Evolutionary conservation across 2,888 invertebrate genomes (phyloP), one percentile per base, ranked within the genome.

Genomic region (Gymnocheta viridis): DNA sequence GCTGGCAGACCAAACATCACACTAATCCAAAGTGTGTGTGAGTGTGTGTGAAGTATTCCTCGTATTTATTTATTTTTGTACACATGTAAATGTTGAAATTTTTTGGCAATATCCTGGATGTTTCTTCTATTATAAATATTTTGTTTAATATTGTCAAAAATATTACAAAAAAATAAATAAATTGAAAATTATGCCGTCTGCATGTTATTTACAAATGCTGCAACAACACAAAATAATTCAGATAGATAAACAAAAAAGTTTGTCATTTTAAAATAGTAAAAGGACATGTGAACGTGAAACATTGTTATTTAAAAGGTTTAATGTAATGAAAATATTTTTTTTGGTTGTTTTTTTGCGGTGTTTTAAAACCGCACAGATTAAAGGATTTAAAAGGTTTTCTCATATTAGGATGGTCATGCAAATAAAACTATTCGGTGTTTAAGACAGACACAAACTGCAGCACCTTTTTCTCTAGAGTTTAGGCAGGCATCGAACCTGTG

Each of bases 171-270:
- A 22, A 51, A 58, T 41, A 69, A 41, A 51, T 67, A 22, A 69
- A 69, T n/a, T 54, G n/a, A 70, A 79, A 79, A 72, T 64, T 79
- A 79, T 79, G 64, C 72, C 72, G 72, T 79, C 79, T 79, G 79
- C 79, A 72, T 79, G 79, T 70, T 62, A 62, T 72, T 72, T 47
- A 64, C 64, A 72, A 66, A 79, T 72, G 64, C 56, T 70, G 70
- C 62, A 35, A 44, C 70, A 69, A 12, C 47, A 58, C 17, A 49
- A 41, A 62, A 62, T 60, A 73, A 66, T 32, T 47, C 24, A n/a
- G 51, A 3, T 35, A 35, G 58, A 64, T 64, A 44, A 47, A 56
- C 44, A 66, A 56, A 47, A 67, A 77, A 60, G 67, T 77, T 77
- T 77, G n/a, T 67, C 14, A 27, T 58, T 77, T 47, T n/a, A n/a